Evolutionary conservation across 2,888 invertebrate genomes (phyloP).

Genomic region (Mimumesa dahlbomi): DNA sequence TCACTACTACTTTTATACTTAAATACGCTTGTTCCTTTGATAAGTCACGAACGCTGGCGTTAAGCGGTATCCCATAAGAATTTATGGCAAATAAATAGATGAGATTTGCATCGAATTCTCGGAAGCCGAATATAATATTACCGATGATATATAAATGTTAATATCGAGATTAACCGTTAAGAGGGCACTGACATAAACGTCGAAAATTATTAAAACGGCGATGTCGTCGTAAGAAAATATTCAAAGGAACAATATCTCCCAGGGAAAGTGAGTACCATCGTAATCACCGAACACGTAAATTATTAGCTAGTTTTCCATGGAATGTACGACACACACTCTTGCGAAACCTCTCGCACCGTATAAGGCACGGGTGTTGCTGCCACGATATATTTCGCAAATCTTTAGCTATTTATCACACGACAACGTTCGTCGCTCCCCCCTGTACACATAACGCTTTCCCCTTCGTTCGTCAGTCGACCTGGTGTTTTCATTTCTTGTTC

Average conservation of each 20-base stretch:
- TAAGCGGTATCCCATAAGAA: too few species aligned
- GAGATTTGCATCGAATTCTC: too few species aligned
- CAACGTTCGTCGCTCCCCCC: slow-evolving; percentile 43
- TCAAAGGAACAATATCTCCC: too few species aligned
- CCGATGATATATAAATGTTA: too few species aligned
- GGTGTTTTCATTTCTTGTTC: slow-evolving; percentile 46
- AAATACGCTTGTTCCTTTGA: background rate
- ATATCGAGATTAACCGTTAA: too few species aligned
- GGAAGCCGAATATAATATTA: too few species aligned
- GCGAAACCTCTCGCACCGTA: slow-evolving; percentile 46
- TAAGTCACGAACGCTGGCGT: too few species aligned
- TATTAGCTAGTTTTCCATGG: slow-evolving; percentile 32
- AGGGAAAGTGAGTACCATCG: slow-evolving; percentile 39
- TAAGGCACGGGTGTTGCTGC: slow-evolving; percentile 54
- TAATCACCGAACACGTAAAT: slow-evolving; percentile 32
- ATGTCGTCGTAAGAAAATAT: too few species aligned
- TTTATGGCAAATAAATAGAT: too few species aligned
- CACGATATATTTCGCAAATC: slow-evolving; percentile 76
- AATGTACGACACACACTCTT: slow-evolving; percentile 39
- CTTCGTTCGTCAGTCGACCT: slow-evolving; percentile 47
- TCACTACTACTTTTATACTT: slow-evolving; percentile 1
- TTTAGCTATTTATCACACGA: slow-evolving; percentile 75
- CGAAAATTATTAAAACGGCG: too few species aligned
- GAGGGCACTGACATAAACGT: too few species aligned
- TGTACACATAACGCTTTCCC: slow-evolving; percentile 41